These are phyloP conservation scores for Drosophila paramelanica DNA, from an alignment of 2,888 invertebrate genomes.

Conservation along the genomic window DNA sequence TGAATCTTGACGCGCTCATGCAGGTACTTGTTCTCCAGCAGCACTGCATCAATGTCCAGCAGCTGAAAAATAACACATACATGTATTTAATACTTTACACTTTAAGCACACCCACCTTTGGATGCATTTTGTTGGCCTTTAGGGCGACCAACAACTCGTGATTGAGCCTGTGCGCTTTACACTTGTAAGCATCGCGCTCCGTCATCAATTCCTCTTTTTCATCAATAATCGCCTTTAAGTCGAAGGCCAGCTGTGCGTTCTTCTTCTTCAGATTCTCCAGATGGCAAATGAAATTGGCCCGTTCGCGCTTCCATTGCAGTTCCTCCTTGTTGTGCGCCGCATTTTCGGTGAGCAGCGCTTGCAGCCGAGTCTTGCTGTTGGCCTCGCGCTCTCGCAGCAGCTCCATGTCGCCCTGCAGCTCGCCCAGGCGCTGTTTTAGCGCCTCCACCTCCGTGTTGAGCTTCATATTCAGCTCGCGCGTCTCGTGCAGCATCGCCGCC, in stretches of 20 bases:
- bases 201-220: slow-evolving; percentile 93
- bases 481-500: slow-evolving; percentile 87
- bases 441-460: slow-evolving; percentile 88
- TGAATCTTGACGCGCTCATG: slow-evolving; percentile 92
- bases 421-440: slow-evolving; percentile 89
- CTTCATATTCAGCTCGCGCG: slow-evolving; percentile 87
- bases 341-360: slow-evolving; percentile 44
- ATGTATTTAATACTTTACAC: not conserved
- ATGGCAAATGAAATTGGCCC: slow-evolving; percentile 83
- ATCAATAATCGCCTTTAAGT: slow-evolving; percentile 91
- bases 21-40: slow-evolving; percentile 93
- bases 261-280: slow-evolving; percentile 83
- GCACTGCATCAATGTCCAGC: slow-evolving; percentile 91
- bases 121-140: slow-evolving; percentile 83
- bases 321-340: slow-evolving; percentile 71
- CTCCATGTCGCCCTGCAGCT: slow-evolving; percentile 89
- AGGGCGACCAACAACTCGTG: slow-evolving; percentile 91
- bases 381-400: slow-evolving; percentile 86
- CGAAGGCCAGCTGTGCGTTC: slow-evolving; percentile 90
- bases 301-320: slow-evolving; percentile 83
- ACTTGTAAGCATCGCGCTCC: slow-evolving; percentile 93
- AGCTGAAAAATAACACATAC: slow-evolving; percentile 79
- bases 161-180: slow-evolving; percentile 92
- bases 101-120: slow-evolving; percentile 65
- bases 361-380: slow-evolving; percentile 44